Base-by-base conservation (phyloP, 1,140 invertebrate species). In the Anastrepha obliqua region DNA sequence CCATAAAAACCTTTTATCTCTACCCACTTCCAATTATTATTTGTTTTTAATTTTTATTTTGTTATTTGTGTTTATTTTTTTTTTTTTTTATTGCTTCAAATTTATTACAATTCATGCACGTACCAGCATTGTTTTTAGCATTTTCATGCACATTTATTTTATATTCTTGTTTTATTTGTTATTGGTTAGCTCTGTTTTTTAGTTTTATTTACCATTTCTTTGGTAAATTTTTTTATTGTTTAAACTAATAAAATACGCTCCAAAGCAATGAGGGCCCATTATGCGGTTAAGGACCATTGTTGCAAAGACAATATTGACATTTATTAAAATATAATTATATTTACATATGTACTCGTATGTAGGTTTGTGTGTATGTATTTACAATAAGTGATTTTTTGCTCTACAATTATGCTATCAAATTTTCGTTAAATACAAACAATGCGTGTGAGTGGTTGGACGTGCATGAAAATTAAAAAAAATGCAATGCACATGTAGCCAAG, bases 241-340 rank as follows among this genome's bases (percentile, higher is more conserved):
- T 15, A 17, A n/a, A 13, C 5, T 64, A 64, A 64, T 64, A n/a
- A 64, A 64, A 64, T n/a, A 64, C 17, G 60, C 17, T 64, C 11
- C 5, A 64, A 64, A 2, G 9, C 60, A 17, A 64, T 64, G 17
- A 64, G 60, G 11, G 60, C 60, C 17, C 60, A 64, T 64, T 64
- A 17, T 64, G 60, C 17, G 60, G 60, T 64, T 64, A 64, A 13
- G 17, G 4, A n/a, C 60, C 8, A 64, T 13, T 64, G 17, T n/a
- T 64, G 17, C 11, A 5, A 64, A 64, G 60, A 64, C 11, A 64
- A 17, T 64, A 64, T 64, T 64, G 11, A 64, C 60, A 64, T 64
- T 64, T n/a, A 64, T 64, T 64, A 64, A 64, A 64, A 64, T 64
- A 64, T 64, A 15, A 5, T 64, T 64, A 15, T n/a, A 64, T 64